Evolutionary conservation across 1,140 invertebrate species (phyloP).

Genomic region (Latrodectus geometricus): DNA sequence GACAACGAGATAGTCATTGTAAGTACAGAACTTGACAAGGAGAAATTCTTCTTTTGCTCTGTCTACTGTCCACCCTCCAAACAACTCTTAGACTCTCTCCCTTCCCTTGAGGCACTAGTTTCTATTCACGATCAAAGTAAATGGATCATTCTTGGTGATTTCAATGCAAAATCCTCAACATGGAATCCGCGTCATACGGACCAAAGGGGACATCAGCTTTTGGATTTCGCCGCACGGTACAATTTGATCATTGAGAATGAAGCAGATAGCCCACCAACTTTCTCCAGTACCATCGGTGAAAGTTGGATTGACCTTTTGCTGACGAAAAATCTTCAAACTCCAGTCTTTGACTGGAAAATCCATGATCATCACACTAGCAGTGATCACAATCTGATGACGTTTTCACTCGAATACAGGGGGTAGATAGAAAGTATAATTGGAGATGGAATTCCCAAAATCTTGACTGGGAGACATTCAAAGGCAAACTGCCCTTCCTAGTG

Average conservation of each 20-base stretch:
- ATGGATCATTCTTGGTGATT: background rate
- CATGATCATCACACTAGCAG: too few species aligned
- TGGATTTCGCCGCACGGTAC: background rate
- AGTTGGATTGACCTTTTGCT: background rate
- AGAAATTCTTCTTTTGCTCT: background rate
- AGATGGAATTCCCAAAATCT: too few species aligned
- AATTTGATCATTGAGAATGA: background rate
- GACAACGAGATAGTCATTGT: background rate
- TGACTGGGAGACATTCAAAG: too few species aligned
- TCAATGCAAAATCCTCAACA: background rate
- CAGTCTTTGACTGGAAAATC: too few species aligned
- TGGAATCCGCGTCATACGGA: background rate
- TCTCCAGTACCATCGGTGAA: background rate
- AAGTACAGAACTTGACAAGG: too few species aligned
- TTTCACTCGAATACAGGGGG: too few species aligned
- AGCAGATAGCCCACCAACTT: background rate
- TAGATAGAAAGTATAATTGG: too few species aligned
- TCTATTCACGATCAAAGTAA: background rate
- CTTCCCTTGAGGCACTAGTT: too few species aligned
- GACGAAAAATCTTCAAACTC: too few species aligned
- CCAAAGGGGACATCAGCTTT: background rate
- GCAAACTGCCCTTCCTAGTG: too few species aligned
- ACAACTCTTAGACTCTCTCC: background rate
- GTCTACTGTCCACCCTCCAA: background rate
- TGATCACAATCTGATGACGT: too few species aligned